phyloP scores from a whole-genome alignment of 2,797 vertebrate species.

The Anolis apletophallus region DNA sequence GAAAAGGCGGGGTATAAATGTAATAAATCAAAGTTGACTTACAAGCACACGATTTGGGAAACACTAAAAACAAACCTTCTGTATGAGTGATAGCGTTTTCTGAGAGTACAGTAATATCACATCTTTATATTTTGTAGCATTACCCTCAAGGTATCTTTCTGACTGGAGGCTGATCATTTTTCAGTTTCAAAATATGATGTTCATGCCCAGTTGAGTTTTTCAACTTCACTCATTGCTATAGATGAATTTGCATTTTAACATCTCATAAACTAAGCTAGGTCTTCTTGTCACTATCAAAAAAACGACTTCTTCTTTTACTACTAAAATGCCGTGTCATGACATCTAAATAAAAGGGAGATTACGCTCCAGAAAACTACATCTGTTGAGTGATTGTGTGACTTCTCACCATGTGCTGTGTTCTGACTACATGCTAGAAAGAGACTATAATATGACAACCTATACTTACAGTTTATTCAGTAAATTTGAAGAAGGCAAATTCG shows the following conservation, averaged over 20 bases:
- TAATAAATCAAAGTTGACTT: not conserved
- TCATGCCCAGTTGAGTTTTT: conserved; percentile 62
- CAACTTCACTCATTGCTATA: conserved; percentile 65
- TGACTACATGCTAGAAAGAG: not conserved
- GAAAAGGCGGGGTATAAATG: not conserved
- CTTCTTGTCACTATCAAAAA: conserved; percentile 61
- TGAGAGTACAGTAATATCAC: conserved; percentile 66
- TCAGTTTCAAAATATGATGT: conserved; percentile 70
- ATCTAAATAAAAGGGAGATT: not conserved
- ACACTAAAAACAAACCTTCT: not conserved
- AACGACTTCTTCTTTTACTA: not conserved
- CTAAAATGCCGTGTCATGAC: not conserved
- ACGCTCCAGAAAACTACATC: not conserved
- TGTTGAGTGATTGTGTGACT: not conserved
- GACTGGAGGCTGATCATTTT: conserved; percentile 56
- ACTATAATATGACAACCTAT: not conserved
- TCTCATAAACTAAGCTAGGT: conserved; percentile 64
- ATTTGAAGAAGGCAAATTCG: no score
- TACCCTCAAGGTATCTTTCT: conserved; percentile 37
- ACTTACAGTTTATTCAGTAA: no score
- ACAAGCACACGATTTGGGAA: not conserved
- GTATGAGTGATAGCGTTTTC: conserved; percentile 40
- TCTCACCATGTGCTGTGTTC: not conserved
- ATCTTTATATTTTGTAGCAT: conserved; percentile 61
- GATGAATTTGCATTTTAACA: conserved; percentile 63